Evolutionary conservation across 2,888 invertebrate species (phyloP), one percentile per base, ranked within the genome.

Genomic region (Thymelicus sylvestris): DNA sequence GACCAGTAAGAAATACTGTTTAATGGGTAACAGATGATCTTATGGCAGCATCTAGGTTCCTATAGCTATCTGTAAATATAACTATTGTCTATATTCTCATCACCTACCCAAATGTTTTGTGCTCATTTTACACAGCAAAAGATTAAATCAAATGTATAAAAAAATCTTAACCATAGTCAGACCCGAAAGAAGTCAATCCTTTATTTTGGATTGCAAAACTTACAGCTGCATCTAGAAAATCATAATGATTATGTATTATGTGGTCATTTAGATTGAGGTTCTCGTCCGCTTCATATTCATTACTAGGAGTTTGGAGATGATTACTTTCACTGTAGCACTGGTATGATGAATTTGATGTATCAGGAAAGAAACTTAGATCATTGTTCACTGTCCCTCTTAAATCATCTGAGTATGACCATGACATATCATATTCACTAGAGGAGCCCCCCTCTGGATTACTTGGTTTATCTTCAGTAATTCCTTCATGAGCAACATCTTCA

Each of bases 141-240:
- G 4, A 31, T 31, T 31, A 31, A 31, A 31, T 31, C 31, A 31
- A 31, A 24, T 24, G 3, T 24, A 24, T 24, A 24, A 31, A 13
- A 41, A 44, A 44, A 38, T 19, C 73, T 89, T 93, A 93, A 76
- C 91, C 91, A 83, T 92, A 92, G 72, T 91, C 92, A 65, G 86
- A 87, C 12, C 89, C 90, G 79, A 91, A 91, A 44, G 93, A 93
- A 31, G 95, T 95, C 52, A 96, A 88, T 41, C 96, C 96, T 86
- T 96, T 96, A 83, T 96, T 96, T 82, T 96, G 95, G 75, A 97
- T 96, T 47, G 96, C 96, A 79, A 95, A 96, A 59, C 95, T 94
- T n/a, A 96, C 96, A n/a, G 96, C 96, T 65, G 95, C 94, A 87
- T 96, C 96, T 76, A 96, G 86, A 80, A 96, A 95, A 80, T 96